Conservation (phyloP, 1,140 invertebrate genomes). For the Cherax quadricarinatus region DNA sequence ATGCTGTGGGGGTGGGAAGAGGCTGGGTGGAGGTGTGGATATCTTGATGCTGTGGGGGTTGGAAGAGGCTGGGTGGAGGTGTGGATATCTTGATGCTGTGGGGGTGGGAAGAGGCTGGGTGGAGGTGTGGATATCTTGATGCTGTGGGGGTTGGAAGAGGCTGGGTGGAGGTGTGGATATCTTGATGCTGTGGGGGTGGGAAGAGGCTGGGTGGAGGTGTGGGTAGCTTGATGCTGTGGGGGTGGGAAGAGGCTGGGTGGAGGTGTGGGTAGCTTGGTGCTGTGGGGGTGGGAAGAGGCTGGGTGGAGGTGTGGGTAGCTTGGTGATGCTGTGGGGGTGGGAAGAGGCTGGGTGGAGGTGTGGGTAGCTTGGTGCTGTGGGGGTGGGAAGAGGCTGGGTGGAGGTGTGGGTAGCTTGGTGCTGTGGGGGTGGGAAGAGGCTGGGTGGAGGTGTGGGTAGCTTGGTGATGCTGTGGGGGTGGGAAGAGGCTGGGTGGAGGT, state of each 20-base stretch:
- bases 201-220: too few species aligned
- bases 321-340: too few species aligned
- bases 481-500: too few species aligned
- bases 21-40: not conserved
- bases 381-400: not conserved
- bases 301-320: not conserved
- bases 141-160: not conserved
- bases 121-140: not conserved
- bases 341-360: not conserved
- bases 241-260: too few species aligned
- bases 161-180: too few species aligned
- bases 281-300: too few species aligned
- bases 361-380: not conserved
- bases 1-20: too few species aligned
- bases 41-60: too few species aligned
- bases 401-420: not conserved
- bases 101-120: not conserved
- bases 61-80: not conserved
- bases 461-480: not conserved
- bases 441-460: too few species aligned
- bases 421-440: not conserved
- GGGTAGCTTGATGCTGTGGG: too few species aligned
- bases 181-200: not conserved
- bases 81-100: not conserved
- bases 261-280: too few species aligned